Conservation (phyloP, 2,797 vertebrate species). For the Paratrypauchen microcephalus region DNA sequence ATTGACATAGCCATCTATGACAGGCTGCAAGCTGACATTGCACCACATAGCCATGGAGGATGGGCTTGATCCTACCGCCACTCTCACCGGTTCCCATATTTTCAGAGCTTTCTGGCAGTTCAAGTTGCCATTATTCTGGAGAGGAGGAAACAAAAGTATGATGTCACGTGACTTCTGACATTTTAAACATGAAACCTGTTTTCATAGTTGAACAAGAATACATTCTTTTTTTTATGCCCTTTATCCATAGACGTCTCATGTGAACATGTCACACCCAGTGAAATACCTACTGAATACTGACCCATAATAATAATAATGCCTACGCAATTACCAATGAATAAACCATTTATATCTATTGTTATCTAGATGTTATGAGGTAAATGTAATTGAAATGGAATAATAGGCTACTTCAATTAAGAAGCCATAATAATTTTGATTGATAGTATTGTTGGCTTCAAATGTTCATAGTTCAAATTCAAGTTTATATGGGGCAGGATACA, state of each 20-base stretch:
- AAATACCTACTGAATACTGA: background rate
- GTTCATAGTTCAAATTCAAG: background rate
- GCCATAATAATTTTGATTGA: background rate
- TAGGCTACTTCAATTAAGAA: background rate
- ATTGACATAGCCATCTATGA: slow-evolving; percentile 41
- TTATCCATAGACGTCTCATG: slow-evolving; percentile 26
- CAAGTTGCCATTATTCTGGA: slow-evolving; percentile 65
- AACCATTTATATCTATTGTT: background rate
- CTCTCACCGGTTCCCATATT: slow-evolving; percentile 61
- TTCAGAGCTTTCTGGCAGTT: slow-evolving; percentile 58
- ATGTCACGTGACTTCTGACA: slow-evolving; percentile 11
- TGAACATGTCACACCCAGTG: slow-evolving; percentile 7
- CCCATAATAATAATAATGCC: background rate
- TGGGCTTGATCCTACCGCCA: slow-evolving; percentile 47
- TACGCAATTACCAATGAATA: no score
- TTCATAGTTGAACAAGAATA: slow-evolving; percentile 4
- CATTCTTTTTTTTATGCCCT: background rate
- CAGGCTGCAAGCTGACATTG: slow-evolving; percentile 51
- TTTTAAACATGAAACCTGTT: slow-evolving; percentile 37
- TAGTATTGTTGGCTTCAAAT: background rate
- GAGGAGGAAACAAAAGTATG: slow-evolving; percentile 10
- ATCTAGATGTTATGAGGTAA: no score
- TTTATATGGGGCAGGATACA: background rate
- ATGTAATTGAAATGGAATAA: background rate
- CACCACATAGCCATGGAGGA: slow-evolving; percentile 66